These are phyloP conservation scores for Puntigrus tetrazona DNA, from an alignment of 2,113 vertebrate species.

Conservation along the genomic window DNA sequence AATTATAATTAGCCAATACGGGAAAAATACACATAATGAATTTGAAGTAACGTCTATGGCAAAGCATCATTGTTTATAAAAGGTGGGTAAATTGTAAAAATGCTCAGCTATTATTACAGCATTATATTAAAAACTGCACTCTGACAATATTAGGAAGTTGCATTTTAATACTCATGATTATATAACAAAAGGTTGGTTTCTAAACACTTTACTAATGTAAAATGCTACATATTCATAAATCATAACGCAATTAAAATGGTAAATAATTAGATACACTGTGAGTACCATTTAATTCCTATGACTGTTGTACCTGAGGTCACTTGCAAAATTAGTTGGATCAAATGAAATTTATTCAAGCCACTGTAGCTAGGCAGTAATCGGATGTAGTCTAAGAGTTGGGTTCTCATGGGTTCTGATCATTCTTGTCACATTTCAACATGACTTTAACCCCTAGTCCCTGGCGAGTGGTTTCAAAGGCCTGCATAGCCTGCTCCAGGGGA, in stretches of 20 bases:
- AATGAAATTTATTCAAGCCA: not conserved
- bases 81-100: not conserved
- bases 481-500: constrained; percentile 87
- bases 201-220: not conserved
- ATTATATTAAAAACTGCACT: not conserved
- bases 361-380: not conserved
- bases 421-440: constrained; percentile 94
- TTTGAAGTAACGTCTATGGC: not conserved
- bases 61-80: not conserved
- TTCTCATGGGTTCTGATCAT: constrained; percentile 83
- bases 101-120: not conserved
- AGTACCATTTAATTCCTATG: not conserved
- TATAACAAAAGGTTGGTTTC: not conserved
- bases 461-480: constrained; percentile 89
- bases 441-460: constrained; percentile 90
- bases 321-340: not conserved
- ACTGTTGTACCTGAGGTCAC: not conserved
- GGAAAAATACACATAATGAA: not conserved
- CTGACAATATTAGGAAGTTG: not conserved
- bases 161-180: not conserved
- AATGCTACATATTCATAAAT: not conserved
- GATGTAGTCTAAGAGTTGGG: not conserved
- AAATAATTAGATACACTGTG: not conserved
- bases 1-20: not conserved
- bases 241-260: not conserved